Evolutionary conservation across 2,888 invertebrate genomes (phyloP).

Genomic region (Automeris io): DNA sequence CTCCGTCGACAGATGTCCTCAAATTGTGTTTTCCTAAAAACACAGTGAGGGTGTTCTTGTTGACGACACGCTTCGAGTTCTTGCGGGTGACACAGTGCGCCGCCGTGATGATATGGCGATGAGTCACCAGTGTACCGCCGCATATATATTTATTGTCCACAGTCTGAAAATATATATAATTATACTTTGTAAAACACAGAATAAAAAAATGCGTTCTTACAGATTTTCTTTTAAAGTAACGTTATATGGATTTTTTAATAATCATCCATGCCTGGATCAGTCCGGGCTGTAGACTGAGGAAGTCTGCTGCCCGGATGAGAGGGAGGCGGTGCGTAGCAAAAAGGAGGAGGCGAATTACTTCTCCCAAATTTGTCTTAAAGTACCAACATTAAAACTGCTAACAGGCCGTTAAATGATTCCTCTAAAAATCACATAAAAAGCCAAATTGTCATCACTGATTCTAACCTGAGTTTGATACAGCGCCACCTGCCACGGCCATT

Average conservation of each 20-base stretch:
- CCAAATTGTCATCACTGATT: not conserved
- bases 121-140: conserved; percentile 78
- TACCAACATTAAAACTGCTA: no score
- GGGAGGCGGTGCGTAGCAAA: no score
- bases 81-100: conserved; percentile 80
- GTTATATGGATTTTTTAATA: no score
- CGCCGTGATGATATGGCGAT: conserved; percentile 77
- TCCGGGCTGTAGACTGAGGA: no score
- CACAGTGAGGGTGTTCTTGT: conserved; percentile 64
- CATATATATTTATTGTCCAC: conserved; percentile 79
- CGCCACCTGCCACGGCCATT: conserved; percentile 84
- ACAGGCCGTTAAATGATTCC: no score
- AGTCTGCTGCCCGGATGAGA: no score
- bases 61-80: conserved; percentile 49
- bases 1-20: conserved; percentile 64
- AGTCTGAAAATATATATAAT: conserved; percentile 35
- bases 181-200: not conserved
- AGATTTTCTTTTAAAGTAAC: no score
- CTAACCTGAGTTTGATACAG: conserved; percentile 75
- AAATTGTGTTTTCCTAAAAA: conserved; percentile 70
- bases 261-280: no score
- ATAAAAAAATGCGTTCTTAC: no score
- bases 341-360: no score
- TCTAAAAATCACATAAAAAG: not conserved
- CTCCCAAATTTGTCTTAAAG: no score